Conservation (phyloP, 2,113 vertebrate genomes). For the Lepus timidus region DNA sequence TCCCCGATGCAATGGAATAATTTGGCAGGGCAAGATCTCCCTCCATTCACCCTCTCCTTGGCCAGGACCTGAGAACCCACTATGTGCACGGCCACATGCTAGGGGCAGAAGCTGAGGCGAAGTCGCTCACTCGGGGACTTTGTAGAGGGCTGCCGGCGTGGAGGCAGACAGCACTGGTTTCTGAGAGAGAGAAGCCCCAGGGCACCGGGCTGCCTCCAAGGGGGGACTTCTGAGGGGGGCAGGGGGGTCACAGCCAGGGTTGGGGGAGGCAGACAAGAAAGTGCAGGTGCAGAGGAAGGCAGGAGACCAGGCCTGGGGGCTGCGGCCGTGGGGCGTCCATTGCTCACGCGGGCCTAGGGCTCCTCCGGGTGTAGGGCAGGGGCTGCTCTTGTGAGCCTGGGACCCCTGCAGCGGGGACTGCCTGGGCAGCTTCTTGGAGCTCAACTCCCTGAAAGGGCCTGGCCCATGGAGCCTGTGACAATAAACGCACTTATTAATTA, state of each 20-base stretch:
- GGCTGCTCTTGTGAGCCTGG: neutral
- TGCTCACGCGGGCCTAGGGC: neutral
- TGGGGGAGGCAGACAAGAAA: neutral
- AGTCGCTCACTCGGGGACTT: neutral
- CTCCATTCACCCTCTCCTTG: neutral
- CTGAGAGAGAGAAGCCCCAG: fast-evolving
- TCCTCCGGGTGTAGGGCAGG: too few species aligned
- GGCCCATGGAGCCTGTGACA: too few species aligned
- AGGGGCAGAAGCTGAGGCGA: neutral
- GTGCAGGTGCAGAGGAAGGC: neutral
- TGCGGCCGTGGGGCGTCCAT: neutral
- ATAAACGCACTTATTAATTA: neutral
- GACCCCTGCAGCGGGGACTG: neutral
- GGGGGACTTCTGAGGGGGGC: neutral
- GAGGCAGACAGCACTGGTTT: neutral
- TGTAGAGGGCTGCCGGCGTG: neutral
- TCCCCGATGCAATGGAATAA: neutral
- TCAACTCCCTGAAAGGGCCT: neutral
- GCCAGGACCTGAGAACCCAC: fast-evolving
- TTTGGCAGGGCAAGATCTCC: neutral
- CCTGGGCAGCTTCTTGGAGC: too few species aligned
- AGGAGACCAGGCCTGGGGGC: neutral
- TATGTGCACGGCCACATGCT: fast-evolving
- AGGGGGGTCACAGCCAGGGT: neutral
- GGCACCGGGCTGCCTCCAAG: fast-evolving